phyloP scores from a whole-genome alignment of 2,797 vertebrate genomes.

The Gadopsis bispinosus region DNA sequence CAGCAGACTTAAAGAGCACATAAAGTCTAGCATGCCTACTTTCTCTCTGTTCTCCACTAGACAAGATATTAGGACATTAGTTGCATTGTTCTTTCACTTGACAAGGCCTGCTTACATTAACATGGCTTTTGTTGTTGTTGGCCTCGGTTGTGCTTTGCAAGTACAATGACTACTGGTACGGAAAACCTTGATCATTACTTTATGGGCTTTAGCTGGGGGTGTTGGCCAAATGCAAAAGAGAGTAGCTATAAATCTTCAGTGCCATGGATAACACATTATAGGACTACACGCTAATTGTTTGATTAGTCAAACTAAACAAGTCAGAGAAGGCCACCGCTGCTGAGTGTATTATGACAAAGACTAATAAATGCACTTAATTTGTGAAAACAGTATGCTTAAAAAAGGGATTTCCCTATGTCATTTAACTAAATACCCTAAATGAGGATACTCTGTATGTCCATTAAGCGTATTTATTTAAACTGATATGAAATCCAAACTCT shows the following conservation, averaged over 20 bases:
- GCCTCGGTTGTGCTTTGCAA: constrained; percentile 17
- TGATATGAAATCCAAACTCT: background rate
- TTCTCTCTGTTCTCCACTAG: constrained; percentile 34
- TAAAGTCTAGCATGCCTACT: constrained; percentile 49
- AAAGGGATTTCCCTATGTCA: background rate
- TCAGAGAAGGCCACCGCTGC: background rate
- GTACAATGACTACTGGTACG: constrained; percentile 5
- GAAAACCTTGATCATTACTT: constrained; percentile 42
- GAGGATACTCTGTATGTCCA: background rate
- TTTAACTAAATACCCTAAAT: background rate
- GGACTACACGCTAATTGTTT: constrained; percentile 2
- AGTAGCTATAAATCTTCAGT: constrained; percentile 15
- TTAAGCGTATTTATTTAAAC: background rate
- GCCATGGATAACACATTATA: background rate
- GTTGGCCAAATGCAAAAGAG: constrained; percentile 20
- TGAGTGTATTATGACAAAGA: background rate
- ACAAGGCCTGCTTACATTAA: constrained; percentile 42
- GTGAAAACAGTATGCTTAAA: background rate
- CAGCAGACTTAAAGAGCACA: constrained; percentile 72
- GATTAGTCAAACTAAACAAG: constrained; percentile 21
- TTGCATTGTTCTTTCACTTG: constrained; percentile 33
- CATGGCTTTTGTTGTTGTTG: constrained; percentile 29
- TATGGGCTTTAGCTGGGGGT: constrained; percentile 25
- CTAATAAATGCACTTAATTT: constrained; percentile 4
- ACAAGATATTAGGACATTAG: constrained; percentile 59